Conservation (phyloP, 2,797 vertebrate genomes). For the Bradypus variegatus region DNA sequence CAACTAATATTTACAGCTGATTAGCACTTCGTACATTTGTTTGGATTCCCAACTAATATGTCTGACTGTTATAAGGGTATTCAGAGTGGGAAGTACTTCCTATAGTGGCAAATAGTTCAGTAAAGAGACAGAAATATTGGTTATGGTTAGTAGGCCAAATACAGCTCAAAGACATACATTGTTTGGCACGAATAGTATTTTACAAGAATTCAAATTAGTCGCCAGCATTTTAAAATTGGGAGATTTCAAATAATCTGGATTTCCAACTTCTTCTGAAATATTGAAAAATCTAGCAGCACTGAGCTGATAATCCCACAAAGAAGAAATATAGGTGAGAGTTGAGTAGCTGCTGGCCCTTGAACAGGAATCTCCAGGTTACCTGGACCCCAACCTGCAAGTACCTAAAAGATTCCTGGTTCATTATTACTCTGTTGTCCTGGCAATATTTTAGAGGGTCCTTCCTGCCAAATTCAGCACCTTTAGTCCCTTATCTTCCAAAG, state of each 20-base stretch:
- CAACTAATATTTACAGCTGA: not conserved
- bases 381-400: not conserved
- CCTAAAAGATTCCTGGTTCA: not conserved
- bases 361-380: not conserved
- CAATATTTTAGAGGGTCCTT: not conserved
- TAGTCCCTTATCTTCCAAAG: not conserved
- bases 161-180: not conserved
- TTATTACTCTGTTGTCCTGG: not conserved
- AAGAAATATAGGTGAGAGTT: not conserved
- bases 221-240: not conserved
- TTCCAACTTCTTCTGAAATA: constrained; percentile 30
- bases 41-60: not conserved
- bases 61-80: not conserved
- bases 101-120: not conserved
- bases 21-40: not conserved
- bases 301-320: not conserved
- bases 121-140: not conserved
- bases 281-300: not conserved
- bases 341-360: not conserved
- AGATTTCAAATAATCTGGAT: not conserved
- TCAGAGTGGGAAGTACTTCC: not conserved
- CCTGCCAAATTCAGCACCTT: not conserved
- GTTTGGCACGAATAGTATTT: not conserved
- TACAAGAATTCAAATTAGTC: not conserved
- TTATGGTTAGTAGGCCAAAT: not conserved